A percentile compares a stretch with the other conserved stretches of the same genome.
Conservation (phyloP, 2,888 invertebrate genomes). For the Orthosia cruda region DNA sequence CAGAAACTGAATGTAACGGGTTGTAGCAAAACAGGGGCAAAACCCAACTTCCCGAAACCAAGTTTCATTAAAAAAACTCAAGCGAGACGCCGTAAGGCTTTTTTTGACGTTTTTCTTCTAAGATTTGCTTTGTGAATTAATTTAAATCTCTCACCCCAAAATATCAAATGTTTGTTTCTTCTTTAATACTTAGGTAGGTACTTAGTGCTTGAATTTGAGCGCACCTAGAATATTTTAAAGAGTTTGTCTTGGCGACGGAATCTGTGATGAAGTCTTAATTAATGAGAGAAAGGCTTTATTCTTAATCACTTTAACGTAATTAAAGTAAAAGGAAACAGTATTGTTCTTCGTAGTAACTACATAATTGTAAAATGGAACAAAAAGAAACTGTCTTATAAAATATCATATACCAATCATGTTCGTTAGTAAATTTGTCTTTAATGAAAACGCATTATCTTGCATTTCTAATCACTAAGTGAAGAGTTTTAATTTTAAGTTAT, state of each 20-base stretch:
- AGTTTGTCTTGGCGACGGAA: conserved; percentile 22
- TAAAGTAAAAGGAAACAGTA: not conserved
- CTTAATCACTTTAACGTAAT: no score
- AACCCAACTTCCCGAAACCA: conserved; percentile 44
- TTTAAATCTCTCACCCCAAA: conserved; percentile 57
- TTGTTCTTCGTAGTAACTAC: not conserved
- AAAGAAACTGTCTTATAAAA: no score
- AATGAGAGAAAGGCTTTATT: not conserved
- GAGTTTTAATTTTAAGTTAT: no score
- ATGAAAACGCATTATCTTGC: no score
- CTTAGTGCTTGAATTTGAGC: conserved; percentile 26
- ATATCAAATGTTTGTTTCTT: conserved; percentile 57
- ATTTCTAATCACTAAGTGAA: no score
- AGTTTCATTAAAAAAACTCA: conserved; percentile 69
- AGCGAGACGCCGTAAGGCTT: conserved; percentile 59
- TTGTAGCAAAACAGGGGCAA: conserved; percentile 33
- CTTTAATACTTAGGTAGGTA: conserved; percentile 35
- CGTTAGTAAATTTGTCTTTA: no score
- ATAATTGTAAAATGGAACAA: not conserved
- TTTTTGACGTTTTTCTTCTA: conserved; percentile 63
- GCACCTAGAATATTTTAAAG: conserved; percentile 29
- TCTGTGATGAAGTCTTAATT: conserved; percentile 16
- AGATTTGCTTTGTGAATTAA: conserved; percentile 72
- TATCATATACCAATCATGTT: no score
- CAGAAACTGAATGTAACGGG: conserved; percentile 25